A percentile compares a stretch with the other conserved stretches of the same genome.
Conservation (phyloP, 2,888 invertebrate species). For the Cinara cedri region DNA sequence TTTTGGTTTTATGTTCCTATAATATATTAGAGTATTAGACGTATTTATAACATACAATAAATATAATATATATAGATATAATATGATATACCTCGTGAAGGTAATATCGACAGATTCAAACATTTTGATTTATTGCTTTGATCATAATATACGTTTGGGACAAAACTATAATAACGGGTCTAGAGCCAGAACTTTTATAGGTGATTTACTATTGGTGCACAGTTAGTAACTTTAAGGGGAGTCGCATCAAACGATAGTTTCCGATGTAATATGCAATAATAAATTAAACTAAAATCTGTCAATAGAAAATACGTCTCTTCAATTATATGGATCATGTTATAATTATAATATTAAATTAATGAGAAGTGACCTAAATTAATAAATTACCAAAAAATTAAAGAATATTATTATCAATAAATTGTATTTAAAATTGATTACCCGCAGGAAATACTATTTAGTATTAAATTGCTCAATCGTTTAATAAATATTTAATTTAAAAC, state of each 20-base stretch:
- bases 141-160: slow-evolving; percentile 26
- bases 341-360: background rate
- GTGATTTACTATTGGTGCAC: slow-evolving; percentile 49
- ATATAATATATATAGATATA: no score
- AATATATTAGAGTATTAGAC: no score
- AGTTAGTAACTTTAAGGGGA: slow-evolving; percentile 17
- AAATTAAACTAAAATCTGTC: slow-evolving; percentile 44
- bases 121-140: slow-evolving; percentile 35
- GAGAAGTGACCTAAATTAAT: no score
- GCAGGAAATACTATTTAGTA: no score
- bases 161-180: slow-evolving; percentile 43
- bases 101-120: slow-evolving; percentile 31
- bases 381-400: no score
- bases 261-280: slow-evolving; percentile 1
- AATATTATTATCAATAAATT: no score
- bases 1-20: no score
- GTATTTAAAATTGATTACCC: no score
- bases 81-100: slow-evolving; percentile 5
- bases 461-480: no score
- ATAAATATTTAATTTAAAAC: no score
- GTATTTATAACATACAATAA: no score
- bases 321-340: background rate
- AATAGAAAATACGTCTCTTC: slow-evolving; percentile 9
- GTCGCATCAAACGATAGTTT: slow-evolving; percentile 3
- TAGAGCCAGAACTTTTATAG: slow-evolving; percentile 42